These are phyloP conservation scores for Ariopsis seemanni DNA, from an alignment of 2,113 vertebrate genomes.

Conservation along the genomic window DNA sequence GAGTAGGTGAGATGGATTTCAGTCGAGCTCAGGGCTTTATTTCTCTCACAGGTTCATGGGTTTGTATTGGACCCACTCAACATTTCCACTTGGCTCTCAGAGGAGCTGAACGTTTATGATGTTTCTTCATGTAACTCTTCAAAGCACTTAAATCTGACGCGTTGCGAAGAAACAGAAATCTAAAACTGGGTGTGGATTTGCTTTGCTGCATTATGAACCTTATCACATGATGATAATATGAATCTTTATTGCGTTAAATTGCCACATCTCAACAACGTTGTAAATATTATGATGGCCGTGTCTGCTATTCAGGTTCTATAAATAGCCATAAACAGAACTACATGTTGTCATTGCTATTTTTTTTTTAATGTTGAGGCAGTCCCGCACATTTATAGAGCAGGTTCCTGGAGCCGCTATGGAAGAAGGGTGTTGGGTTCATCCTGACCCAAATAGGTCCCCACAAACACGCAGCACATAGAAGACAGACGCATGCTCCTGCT, in stretches of 20 bases:
- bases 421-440: slow-evolving; percentile 43
- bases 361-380: slow-evolving; percentile 22
- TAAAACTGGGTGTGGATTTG: slow-evolving; percentile 44
- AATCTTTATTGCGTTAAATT: slow-evolving; percentile 49
- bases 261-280: slow-evolving; percentile 35
- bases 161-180: slow-evolving; percentile 29
- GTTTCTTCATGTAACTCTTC: background rate
- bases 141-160: slow-evolving; percentile 9
- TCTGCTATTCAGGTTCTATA: slow-evolving; percentile 39
- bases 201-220: slow-evolving; percentile 38
- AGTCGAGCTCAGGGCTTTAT: slow-evolving; percentile 15
- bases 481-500: background rate
- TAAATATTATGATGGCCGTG: slow-evolving; percentile 42
- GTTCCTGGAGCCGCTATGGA: slow-evolving; percentile 44
- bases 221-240: slow-evolving; percentile 43
- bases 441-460: slow-evolving; percentile 33
- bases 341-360: slow-evolving; percentile 34
- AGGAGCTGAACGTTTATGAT: background rate
- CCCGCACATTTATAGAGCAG: slow-evolving; percentile 42
- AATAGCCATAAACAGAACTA: slow-evolving; percentile 41
- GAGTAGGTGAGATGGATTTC: slow-evolving; percentile 33
- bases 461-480: slow-evolving; percentile 24
- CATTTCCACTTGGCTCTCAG: slow-evolving; percentile 13
- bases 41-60: background rate
- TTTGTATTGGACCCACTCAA: slow-evolving; percentile 21